These are phyloP conservation scores for Phengaris alcon DNA, from an alignment of 2,888 invertebrate species.

Conservation along the genomic window DNA sequence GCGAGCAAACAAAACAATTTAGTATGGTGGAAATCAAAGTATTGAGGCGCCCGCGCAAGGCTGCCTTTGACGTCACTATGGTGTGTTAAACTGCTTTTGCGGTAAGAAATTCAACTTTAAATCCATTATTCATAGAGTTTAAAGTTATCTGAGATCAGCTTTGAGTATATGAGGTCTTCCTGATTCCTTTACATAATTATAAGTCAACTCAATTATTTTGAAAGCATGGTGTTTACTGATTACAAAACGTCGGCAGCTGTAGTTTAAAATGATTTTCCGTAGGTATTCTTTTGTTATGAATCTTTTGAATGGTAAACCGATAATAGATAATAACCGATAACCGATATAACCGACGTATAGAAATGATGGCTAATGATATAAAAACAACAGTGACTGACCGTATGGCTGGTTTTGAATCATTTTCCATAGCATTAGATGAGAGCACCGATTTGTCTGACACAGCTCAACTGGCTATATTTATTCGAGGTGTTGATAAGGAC, in stretches of 20 bases:
- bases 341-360: too few species aligned
- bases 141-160: background rate
- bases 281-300: background rate
- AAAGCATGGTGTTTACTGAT: background rate
- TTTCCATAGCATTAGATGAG: too few species aligned
- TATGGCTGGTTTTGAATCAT: too few species aligned
- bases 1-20: conserved; percentile 16
- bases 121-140: background rate
- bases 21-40: background rate
- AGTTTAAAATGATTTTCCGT: background rate
- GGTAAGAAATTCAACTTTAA: background rate
- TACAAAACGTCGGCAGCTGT: background rate
- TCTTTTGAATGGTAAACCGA: background rate
- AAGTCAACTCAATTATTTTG: background rate
- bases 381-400: too few species aligned
- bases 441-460: too few species aligned
- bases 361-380: too few species aligned
- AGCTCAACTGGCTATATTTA: too few species aligned
- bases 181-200: background rate
- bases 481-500: too few species aligned
- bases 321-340: too few species aligned
- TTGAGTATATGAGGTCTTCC: background rate
- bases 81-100: background rate
- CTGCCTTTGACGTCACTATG: conserved; percentile 33
- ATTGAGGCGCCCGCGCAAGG: conserved; percentile 11